phyloP scores from a whole-genome alignment of 2,888 invertebrate genomes.

The Stenodema calcarata region DNA sequence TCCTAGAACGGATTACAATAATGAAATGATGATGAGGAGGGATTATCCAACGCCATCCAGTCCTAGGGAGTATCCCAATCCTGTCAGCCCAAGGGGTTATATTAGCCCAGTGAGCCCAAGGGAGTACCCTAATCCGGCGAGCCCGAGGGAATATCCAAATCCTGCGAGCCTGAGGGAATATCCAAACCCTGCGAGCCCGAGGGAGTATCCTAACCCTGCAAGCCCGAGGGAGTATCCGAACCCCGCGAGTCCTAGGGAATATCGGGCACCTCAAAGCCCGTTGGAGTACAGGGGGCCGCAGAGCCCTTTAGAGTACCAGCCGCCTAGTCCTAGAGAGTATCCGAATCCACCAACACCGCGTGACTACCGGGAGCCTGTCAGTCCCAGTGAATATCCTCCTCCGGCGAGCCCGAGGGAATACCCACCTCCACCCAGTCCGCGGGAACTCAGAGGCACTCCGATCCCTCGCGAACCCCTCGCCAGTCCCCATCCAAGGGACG shows the following conservation, averaged over 20 bases:
- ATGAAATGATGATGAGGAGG: slow-evolving; percentile 67
- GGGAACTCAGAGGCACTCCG: background rate
- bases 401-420: slow-evolving; percentile 36
- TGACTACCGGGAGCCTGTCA: slow-evolving; percentile 20
- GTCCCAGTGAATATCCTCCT: slow-evolving; percentile 10
- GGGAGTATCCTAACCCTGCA: slow-evolving; percentile 60
- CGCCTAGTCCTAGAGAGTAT: slow-evolving; percentile 1
- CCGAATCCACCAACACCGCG: slow-evolving; percentile 18
- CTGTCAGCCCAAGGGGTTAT: slow-evolving; percentile 57
- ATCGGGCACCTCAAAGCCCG: slow-evolving; percentile 43
- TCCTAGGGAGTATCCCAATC: slow-evolving; percentile 64
- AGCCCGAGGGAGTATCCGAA: slow-evolving; percentile 55
- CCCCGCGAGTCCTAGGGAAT: slow-evolving; percentile 52
- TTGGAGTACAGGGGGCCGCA: background rate
- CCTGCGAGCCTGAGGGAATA: slow-evolving; percentile 49
- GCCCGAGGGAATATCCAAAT: slow-evolving; percentile 53
- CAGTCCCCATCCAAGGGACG: slow-evolving; percentile 6
- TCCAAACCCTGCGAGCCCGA: slow-evolving; percentile 67
- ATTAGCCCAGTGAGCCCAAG: slow-evolving; percentile 51
- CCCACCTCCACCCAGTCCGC: slow-evolving; percentile 37
- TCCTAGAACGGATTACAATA: slow-evolving; percentile 50
- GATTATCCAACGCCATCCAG: slow-evolving; percentile 64
- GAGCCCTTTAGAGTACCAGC: slow-evolving; percentile 5
- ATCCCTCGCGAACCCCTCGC: slow-evolving; percentile 1
- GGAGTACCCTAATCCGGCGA: slow-evolving; percentile 42